A percentile compares a stretch with the other conserved stretches of the same genome.
Conservation (phyloP, 1,140 invertebrate species). For the Formica exsecta region DNA sequence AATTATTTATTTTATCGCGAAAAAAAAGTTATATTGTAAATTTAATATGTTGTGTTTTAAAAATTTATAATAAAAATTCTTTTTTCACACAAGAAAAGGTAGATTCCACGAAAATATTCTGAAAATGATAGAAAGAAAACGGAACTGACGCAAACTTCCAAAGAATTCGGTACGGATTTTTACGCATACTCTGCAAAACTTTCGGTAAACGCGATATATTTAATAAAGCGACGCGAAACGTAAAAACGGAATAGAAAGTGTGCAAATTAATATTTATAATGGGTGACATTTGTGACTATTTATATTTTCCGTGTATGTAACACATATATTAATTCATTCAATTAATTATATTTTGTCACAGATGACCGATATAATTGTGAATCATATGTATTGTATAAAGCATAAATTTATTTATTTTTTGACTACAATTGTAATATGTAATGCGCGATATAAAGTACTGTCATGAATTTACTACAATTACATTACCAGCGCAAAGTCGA, state of each 20-base stretch:
- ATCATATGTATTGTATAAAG: constrained; percentile 13
- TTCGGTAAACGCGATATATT: not conserved
- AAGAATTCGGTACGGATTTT: not conserved
- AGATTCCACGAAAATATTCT: not conserved
- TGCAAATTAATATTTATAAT: constrained; percentile 18
- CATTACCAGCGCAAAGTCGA: constrained; percentile 22
- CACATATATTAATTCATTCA: constrained; percentile 27
- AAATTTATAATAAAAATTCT: constrained; percentile 5
- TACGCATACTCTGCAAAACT: constrained; percentile 1
- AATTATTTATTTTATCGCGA: constrained; percentile 21
- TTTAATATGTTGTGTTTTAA: not conserved
- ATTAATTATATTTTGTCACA: constrained; percentile 48
- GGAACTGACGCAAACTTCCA: not conserved
- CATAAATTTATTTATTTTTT: constrained; percentile 49
- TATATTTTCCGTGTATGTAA: constrained; percentile 3
- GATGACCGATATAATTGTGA: constrained; percentile 32
- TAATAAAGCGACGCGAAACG: constrained; percentile 11
- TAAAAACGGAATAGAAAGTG: constrained; percentile 13
- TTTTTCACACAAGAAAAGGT: not conserved
- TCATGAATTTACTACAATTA: constrained; percentile 39
- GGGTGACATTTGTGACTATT: constrained; percentile 3
- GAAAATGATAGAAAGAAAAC: constrained; percentile 23
- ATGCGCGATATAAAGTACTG: constrained; percentile 25
- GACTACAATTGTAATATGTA: constrained; percentile 3
- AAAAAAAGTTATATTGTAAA: not conserved